Conservation (phyloP, 2,113 vertebrate genomes). For the Cryptomyrus ogoouensis region DNA sequence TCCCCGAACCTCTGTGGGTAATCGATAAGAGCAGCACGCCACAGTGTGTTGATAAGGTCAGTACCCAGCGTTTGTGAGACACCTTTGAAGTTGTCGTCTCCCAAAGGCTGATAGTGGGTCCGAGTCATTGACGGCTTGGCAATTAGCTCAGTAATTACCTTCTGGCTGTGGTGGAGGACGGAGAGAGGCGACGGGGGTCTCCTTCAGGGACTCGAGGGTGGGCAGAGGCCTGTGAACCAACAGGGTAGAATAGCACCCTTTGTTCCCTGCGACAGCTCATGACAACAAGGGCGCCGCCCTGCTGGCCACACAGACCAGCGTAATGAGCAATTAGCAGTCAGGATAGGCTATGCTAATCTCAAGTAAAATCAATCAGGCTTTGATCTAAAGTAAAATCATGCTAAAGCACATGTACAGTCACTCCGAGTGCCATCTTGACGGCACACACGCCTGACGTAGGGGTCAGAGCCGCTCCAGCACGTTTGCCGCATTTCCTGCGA, state of each 20-base stretch:
- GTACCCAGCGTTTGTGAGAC: slow-evolving; percentile 57
- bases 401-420: background rate
- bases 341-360: background rate
- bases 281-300: background rate
- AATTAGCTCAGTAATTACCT: slow-evolving; percentile 72
- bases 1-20: background rate
- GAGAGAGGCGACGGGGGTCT: slow-evolving; percentile 57
- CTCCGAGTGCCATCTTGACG: background rate
- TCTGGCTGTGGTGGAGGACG: slow-evolving; percentile 62
- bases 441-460: background rate
- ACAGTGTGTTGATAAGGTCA: slow-evolving; percentile 17
- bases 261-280: background rate
- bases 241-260: background rate
- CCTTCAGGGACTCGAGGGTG: slow-evolving; percentile 22
- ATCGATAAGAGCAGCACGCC: background rate
- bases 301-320: background rate
- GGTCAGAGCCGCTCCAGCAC: background rate
- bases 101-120: slow-evolving; percentile 69
- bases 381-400: background rate
- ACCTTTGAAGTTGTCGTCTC: slow-evolving; percentile 42
- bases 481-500: background rate
- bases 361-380: background rate
- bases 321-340: background rate
- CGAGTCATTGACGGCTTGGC: slow-evolving; percentile 67
- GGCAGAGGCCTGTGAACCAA: background rate